These are phyloP conservation scores for Melanogrammus aeglefinus DNA, from an alignment of 2,797 vertebrate genomes.

Conservation along the genomic window DNA sequence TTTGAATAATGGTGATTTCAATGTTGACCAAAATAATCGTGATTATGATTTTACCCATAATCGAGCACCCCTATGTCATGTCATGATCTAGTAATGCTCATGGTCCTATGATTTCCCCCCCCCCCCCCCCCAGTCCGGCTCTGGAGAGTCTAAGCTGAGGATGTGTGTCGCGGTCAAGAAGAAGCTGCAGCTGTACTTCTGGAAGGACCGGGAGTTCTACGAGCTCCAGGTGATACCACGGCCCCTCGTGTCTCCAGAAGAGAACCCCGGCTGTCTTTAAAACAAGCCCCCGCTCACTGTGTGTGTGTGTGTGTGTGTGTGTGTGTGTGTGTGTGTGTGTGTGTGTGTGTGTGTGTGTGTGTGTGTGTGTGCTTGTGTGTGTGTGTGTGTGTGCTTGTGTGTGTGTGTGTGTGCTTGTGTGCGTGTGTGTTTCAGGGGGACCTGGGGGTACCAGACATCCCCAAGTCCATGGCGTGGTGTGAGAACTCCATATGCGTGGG, in stretches of 20 bases:
- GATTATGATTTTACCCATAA: too few relatives aligned
- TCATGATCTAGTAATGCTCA: background rate
- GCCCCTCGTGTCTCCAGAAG: background rate
- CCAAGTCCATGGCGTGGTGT: constrained; percentile 99
- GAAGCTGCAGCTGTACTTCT: constrained; percentile 95
- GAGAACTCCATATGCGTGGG: constrained; percentile 97
- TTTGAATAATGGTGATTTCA: too few relatives aligned
- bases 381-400: constrained; percentile 24
- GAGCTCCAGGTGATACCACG: constrained; percentile 84
- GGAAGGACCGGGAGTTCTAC: constrained; percentile 94
- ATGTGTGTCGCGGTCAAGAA: constrained; percentile 96
- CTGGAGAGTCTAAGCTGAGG: constrained; percentile 85
- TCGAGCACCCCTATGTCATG: too few relatives aligned
- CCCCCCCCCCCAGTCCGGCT: constrained; percentile 55
- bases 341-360: constrained; percentile 24
- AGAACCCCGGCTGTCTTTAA: constrained; percentile 1
- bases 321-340: constrained; percentile 24
- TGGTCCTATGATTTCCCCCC: background rate
- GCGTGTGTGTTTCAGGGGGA: constrained; percentile 78
- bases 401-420: background rate
- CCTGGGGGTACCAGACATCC: constrained; percentile 90
- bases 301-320: constrained; percentile 28
- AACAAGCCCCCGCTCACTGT: constrained; percentile 2
- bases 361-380: constrained; percentile 24
- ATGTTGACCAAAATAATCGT: too few relatives aligned